Evolutionary conservation across 1,140 invertebrate genomes (phyloP).

Genomic region (Doryteuthis pealeii): DNA sequence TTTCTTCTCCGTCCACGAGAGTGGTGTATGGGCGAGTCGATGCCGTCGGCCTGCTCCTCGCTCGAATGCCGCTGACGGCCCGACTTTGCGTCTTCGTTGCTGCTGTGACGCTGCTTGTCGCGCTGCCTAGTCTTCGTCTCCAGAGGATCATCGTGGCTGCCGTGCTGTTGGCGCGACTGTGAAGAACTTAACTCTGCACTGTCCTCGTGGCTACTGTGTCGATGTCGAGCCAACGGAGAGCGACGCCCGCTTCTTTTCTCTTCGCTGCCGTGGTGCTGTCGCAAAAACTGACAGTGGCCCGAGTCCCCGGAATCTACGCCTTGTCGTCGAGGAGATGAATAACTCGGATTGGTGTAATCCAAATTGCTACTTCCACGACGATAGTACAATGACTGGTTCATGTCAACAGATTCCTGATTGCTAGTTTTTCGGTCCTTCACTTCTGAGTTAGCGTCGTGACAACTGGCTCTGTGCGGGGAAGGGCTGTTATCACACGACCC

Average conservation of each 20-base stretch:
- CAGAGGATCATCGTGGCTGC: not conserved
- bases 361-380: constrained; percentile 5
- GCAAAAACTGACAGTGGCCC: not conserved
- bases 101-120: not conserved
- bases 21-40: not conserved
- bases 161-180: not conserved
- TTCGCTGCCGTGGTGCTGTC: not conserved
- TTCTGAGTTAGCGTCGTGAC: not conserved
- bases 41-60: not conserved
- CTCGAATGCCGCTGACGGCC: not conserved
- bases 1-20: not conserved
- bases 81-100: not conserved
- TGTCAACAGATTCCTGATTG: not conserved
- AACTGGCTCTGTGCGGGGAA: not conserved
- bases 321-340: not conserved
- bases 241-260: not conserved
- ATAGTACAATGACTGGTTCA: not conserved
- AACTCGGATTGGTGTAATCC: not conserved
- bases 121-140: not conserved
- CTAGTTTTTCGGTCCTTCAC: not conserved
- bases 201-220: not conserved
- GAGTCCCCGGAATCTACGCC: not conserved
- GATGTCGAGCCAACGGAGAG: not conserved
- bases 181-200: not conserved
- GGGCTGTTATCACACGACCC: constrained; percentile 3